These are phyloP conservation scores for Geophilus truncorum DNA, from an alignment of 2,888 invertebrate genomes.

Conservation along the genomic window DNA sequence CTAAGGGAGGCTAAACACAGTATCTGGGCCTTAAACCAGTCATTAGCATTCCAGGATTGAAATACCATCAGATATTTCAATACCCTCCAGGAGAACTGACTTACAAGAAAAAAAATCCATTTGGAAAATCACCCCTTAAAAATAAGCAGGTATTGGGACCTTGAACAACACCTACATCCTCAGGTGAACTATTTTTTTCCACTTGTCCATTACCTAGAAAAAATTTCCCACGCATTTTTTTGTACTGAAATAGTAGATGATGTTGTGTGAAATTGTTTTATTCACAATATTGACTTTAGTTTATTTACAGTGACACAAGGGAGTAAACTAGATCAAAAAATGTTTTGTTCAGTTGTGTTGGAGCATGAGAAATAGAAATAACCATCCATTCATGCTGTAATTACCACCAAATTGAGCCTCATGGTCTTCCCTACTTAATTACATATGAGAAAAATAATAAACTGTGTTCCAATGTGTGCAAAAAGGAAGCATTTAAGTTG, in stretches of 20 bases:
- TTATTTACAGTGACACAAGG: no score
- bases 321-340: not conserved
- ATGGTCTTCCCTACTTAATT: not conserved
- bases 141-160: not conserved
- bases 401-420: not conserved
- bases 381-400: not conserved
- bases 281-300: no score
- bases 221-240: not conserved
- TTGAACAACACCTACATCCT: slow-evolving; percentile 10
- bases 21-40: not conserved
- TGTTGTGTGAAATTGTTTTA: no score
- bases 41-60: slow-evolving; percentile 5
- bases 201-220: not conserved
- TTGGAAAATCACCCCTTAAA: not conserved
- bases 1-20: not conserved
- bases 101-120: not conserved
- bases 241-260: no score
- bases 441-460: not conserved
- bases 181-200: not conserved
- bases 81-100: not conserved
- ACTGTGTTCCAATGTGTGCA: not conserved
- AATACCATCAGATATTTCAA: not conserved
- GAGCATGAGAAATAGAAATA: not conserved
- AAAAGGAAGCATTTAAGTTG: not conserved
- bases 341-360: not conserved